Evolutionary conservation across 2,888 invertebrate genomes (phyloP), one percentile per base, ranked within the genome.

Genomic region (Tethea ocularis): DNA sequence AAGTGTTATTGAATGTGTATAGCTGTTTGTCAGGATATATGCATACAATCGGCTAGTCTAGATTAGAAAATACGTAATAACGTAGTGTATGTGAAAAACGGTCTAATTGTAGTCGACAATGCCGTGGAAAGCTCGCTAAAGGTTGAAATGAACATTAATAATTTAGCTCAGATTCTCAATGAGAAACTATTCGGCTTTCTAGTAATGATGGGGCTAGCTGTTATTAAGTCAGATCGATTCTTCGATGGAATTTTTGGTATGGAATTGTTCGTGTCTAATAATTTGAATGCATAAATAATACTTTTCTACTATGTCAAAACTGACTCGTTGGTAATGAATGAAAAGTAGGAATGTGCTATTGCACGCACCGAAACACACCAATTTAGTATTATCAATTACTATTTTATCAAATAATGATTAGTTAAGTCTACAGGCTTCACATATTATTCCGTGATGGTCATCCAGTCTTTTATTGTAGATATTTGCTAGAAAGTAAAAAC

Each of bases 1-100:
- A 91, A 92, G 91, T 91, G 90, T 92, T 92, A 87, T 85, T 91
- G 89, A 86, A 84, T 89, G 88, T 91, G 87, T 86, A 86, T 88
- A 88, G 88, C 82, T 85, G 87, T 87, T 87, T 78, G 84, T 85
- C 81, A 80, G 75, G 77, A 54, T 54, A 54, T 69, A 77, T 75
- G 78, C 81, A 78, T 83, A 80, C 83, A 86, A 80, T 81, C 82
- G 82, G 88, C 87, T 91, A 89, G 86, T 72, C 58, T 89, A 89
- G 85, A 72, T 77, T 87, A 90, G 86, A 71, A 62, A 67, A 78
- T 82, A 83, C 78, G 78, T 83, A 81, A 78, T 76, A 74, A 75
- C 74, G 75, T 83, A 80, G 78, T 66, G 61, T 73, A 74, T 69
- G 66, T 73, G 78, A 69, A 71, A 75, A 75, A 78, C 75, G 80